phyloP scores from a whole-genome alignment of 2,888 invertebrate species.

The Cremastinae sp. region DNA sequence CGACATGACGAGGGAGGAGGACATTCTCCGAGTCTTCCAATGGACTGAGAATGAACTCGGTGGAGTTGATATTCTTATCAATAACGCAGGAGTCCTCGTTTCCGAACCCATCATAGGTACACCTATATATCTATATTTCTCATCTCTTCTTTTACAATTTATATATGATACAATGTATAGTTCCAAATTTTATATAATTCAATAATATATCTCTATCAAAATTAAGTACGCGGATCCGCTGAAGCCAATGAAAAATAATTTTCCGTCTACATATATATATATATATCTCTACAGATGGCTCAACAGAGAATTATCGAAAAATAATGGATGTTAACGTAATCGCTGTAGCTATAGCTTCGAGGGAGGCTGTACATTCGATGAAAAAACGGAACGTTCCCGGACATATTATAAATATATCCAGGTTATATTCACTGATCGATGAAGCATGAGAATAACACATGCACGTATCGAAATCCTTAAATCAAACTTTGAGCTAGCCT shows the following conservation, averaged over 20 bases:
- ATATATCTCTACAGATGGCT: no score
- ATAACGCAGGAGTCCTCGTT: conserved; percentile 82
- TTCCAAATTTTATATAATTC: conserved; percentile 16
- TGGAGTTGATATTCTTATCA: conserved; percentile 83
- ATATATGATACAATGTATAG: no score
- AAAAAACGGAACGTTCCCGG: conserved; percentile 81
- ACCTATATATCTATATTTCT: no score
- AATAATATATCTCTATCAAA: no score
- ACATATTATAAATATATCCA: conserved; percentile 84
- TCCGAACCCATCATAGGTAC: conserved; percentile 73
- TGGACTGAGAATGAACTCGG: conserved; percentile 81
- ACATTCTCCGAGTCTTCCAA: conserved; percentile 82
- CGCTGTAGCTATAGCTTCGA: conserved; percentile 82
- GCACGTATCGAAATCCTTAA: no score
- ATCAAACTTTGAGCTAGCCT: no score
- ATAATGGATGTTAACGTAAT: conserved; percentile 83
- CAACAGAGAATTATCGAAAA: conserved; percentile 75
- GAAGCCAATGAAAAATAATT: no score
- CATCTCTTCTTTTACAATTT: no score
- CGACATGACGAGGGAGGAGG: conserved; percentile 82
- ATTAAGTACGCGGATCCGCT: no score
- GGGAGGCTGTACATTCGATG: conserved; percentile 83
- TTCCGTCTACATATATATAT: no score
- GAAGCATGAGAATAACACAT: no score
- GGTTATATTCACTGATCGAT: conserved; percentile 78